A percentile compares a stretch with the other conserved stretches of the same genome.
phyloP scores from a whole-genome alignment of 2,888 invertebrate species.

The Stenurella melanura region DNA sequence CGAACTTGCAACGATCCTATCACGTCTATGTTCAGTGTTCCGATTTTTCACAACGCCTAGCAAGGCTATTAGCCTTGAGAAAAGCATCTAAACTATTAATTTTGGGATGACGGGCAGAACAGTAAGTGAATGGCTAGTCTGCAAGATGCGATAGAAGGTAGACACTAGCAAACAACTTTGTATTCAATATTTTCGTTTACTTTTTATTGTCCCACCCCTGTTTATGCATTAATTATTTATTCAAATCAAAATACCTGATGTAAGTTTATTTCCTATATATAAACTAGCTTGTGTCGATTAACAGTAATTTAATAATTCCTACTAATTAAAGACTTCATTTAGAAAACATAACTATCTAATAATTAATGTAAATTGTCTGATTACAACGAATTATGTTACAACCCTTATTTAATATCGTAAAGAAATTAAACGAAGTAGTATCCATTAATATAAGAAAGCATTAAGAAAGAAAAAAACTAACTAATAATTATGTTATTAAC shows the following conservation, averaged over 20 bases:
- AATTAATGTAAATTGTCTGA: neutral
- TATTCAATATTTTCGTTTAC: too few relatives aligned
- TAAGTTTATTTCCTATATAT: neutral
- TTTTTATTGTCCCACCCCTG: neutral
- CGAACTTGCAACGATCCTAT: too few relatives aligned
- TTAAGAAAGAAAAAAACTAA: neutral
- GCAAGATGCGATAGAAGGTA: too few relatives aligned
- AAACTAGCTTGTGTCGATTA: neutral
- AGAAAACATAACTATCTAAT: neutral
- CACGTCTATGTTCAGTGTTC: too few relatives aligned
- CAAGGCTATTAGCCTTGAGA: too few relatives aligned
- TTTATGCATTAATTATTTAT: neutral
- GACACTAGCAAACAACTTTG: too few relatives aligned
- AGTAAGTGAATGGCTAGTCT: too few relatives aligned
- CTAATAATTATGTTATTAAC: too few relatives aligned
- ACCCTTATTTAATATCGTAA: neutral
- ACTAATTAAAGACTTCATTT: neutral
- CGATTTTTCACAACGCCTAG: too few relatives aligned
- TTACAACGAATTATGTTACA: neutral
- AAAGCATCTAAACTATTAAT: too few relatives aligned
- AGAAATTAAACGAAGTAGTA: neutral
- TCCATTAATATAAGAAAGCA: neutral
- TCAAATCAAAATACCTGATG: neutral
- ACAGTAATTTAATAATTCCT: neutral
- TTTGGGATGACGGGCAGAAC: too few relatives aligned